Percentiles rank a stretch among this genome's conserved stretches.
phyloP scores from a whole-genome alignment of 2,797 vertebrate species.

The Natrix natrix region DNA sequence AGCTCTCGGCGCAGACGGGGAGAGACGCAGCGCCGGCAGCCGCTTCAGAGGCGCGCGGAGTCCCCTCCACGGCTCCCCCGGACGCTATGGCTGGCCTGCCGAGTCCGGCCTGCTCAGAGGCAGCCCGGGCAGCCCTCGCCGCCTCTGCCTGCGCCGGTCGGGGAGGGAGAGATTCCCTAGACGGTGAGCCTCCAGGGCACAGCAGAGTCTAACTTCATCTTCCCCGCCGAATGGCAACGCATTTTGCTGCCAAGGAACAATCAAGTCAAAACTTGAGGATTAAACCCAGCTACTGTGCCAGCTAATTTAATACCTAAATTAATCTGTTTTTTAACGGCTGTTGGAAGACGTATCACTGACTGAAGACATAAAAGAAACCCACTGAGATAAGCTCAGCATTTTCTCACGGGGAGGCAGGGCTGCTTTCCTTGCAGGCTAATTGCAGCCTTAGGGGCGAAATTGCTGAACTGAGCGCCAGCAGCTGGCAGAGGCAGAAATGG shows the following conservation, averaged over 20 bases:
- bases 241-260: neutral
- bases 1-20: neutral
- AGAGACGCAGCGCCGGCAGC: neutral
- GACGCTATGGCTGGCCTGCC: fast-evolving
- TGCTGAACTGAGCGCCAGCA: fast-evolving
- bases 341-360: neutral
- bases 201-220: neutral
- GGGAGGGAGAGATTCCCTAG: neutral
- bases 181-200: neutral
- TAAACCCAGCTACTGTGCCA: neutral
- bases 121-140: too few species aligned
- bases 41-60: neutral
- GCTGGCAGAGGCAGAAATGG: neutral
- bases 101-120: too few species aligned
- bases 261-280: neutral
- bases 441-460: neutral
- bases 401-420: fast-evolving
- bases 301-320: neutral
- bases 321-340: neutral
- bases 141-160: too few species aligned
- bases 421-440: neutral
- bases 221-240: neutral
- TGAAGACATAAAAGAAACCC: neutral
- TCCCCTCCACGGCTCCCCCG: neutral
- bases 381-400: fast-evolving